Percentiles rank a stretch among this genome's conserved stretches.
Evolutionary conservation across 2,888 invertebrate species (phyloP).

Genomic region (Drosophila nigritarsus): DNA sequence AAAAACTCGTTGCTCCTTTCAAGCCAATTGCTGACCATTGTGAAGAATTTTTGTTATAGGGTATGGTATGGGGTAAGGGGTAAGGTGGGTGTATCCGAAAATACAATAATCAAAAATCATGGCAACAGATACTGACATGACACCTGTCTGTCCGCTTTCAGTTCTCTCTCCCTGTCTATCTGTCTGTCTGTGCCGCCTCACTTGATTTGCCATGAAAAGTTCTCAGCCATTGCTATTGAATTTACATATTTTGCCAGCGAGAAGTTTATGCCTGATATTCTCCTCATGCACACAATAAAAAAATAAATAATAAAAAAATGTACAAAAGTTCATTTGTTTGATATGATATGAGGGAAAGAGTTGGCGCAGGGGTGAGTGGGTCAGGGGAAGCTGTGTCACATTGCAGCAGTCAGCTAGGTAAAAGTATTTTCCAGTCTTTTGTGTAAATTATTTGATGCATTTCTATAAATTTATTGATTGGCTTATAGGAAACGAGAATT

Average conservation of each 20-base stretch:
- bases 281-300: conserved; percentile 13
- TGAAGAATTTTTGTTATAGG: neutral
- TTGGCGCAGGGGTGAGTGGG: neutral
- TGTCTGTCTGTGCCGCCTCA: conserved; percentile 25
- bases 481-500: conserved; percentile 13
- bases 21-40: conserved; percentile 55
- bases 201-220: conserved; percentile 74
- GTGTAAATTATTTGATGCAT: conserved; percentile 56
- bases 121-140: conserved; percentile 66
- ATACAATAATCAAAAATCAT: conserved; percentile 75
- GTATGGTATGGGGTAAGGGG: neutral
- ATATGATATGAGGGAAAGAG: conserved; percentile 19
- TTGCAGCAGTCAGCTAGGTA: conserved; percentile 15
- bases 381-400: conserved; percentile 8
- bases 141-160: conserved; percentile 63
- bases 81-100: conserved; percentile 2
- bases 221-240: conserved; percentile 59
- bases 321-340: conserved; percentile 21
- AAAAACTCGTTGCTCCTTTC: conserved; percentile 47
- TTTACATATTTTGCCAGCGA: conserved; percentile 67
- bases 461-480: conserved; percentile 68
- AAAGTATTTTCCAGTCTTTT: conserved; percentile 30
- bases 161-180: conserved; percentile 23
- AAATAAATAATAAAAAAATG: conserved; percentile 1
- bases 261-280: conserved; percentile 37